These are phyloP conservation scores for Micrasema longulum DNA, from an alignment of 1,140 invertebrate species.

Conservation along the genomic window DNA sequence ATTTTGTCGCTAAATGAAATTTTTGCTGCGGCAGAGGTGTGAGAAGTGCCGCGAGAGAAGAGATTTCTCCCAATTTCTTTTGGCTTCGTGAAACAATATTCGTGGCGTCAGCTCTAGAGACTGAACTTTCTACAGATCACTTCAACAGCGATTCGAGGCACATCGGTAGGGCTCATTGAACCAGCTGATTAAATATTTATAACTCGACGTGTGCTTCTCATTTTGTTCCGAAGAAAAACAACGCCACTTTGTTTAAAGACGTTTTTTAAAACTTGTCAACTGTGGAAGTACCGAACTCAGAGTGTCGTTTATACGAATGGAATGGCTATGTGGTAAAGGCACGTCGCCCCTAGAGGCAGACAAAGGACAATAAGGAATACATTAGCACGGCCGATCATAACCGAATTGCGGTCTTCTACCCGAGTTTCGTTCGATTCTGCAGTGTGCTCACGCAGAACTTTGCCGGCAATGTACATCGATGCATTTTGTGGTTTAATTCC, in stretches of 20 bases:
- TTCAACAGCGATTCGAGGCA: constrained; percentile 3
- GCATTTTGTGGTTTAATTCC: neutral
- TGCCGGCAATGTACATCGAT: neutral
- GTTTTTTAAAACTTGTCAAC: no score
- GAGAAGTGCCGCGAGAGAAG: neutral
- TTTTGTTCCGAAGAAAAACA: no score
- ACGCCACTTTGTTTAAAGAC: neutral
- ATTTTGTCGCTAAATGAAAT: no score
- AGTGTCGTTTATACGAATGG: no score
- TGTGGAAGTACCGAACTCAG: no score
- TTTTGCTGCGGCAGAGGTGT: neutral
- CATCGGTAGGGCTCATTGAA: constrained; percentile 10
- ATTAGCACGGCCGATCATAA: neutral
- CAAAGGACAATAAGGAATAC: neutral
- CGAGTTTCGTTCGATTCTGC: neutral
- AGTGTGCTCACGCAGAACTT: neutral
- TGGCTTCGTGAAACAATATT: constrained; percentile 18
- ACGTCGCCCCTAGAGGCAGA: no score
- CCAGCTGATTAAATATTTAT: constrained; percentile 30
- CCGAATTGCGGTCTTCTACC: neutral
- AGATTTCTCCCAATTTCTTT: constrained; percentile 32
- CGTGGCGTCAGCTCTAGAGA: constrained; percentile 3
- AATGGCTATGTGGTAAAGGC: no score
- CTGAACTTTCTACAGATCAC: constrained; percentile 9
- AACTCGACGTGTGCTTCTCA: no score